Base-by-base conservation (phyloP, 2,113 vertebrate species). In the Indicator maculatus region DNA sequence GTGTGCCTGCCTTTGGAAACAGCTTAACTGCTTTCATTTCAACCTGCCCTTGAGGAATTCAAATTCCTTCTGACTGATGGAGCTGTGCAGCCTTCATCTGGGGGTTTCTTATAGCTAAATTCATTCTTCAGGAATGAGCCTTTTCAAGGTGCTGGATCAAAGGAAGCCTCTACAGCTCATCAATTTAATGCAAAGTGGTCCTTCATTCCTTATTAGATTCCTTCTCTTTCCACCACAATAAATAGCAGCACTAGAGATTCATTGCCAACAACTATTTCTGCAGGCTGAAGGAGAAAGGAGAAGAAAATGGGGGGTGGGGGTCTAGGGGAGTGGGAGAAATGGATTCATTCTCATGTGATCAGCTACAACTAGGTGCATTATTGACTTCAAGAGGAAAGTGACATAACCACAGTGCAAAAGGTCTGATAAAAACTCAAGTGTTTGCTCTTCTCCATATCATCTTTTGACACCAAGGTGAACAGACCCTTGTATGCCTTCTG, bases 191-290 rank as follows among this genome's bases (percentile, higher is more conserved):
- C 96, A 70, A 83, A 88, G 4, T 69, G 58, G 79, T 80, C n/a
- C 77, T 91, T 96, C 24, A 84, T 91, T 95, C 95, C 41, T 95
- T 91, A 94, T 93, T 88, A 71, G 38, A 64, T 88, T 92, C 83
- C 70, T 55, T 89, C 73, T 88, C 76, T 80, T 93, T 82, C 67
- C 89, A 67, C 16, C 20, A 66, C 88, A 96, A 86, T 59, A 67
- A 90, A 56, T 73, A 81, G 8, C n/a, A 83, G 69, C 82, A 39
- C 45, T 58, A 82, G 6, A 95, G 23, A 83, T 27, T 61, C 27
- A 75, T 73, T 88, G 82, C 14, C 89, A 79, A 83, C 83, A 45
- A 28, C 7, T 31, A 41, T 65, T 89, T 91, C 55, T 88, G 16
- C 26, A 67, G 5, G 19, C 5, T 78, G 23, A 71, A 6, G 30